phyloP scores from a whole-genome alignment of 2,113 vertebrate genomes.

The Furnarius figulus region DNA sequence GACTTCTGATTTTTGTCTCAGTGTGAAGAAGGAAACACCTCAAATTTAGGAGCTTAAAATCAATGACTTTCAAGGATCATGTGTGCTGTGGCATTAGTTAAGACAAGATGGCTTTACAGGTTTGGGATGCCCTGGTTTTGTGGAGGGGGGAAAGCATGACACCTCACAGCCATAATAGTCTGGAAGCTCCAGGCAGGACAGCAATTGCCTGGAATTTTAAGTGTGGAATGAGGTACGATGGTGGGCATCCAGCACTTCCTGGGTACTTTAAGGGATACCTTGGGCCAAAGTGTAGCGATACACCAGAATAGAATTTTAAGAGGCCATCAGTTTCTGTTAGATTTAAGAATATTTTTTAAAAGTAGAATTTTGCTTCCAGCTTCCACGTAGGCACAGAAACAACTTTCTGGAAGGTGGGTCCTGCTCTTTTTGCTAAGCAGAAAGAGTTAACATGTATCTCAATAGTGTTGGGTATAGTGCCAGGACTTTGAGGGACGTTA shows the following conservation, averaged over 20 bases:
- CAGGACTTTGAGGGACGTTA: background rate
- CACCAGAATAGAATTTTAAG: background rate
- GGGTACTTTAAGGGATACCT: accelerated
- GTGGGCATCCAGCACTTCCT: background rate
- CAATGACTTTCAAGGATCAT: accelerated
- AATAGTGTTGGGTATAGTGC: accelerated
- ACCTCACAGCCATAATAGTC: background rate
- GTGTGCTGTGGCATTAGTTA: background rate
- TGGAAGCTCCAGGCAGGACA: background rate
- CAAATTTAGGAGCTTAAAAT: background rate
- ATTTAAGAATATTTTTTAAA: background rate
- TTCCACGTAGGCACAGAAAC: background rate
- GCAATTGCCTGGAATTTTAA: background rate
- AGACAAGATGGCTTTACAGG: background rate
- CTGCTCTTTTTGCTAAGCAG: background rate
- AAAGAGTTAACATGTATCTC: background rate
- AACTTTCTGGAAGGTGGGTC: background rate
- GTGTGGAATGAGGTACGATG: background rate
- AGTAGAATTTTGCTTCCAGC: background rate
- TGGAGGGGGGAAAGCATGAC: background rate
- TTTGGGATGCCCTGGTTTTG: background rate
- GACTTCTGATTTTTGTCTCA: background rate
- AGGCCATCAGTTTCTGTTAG: background rate
- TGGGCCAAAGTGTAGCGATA: background rate
- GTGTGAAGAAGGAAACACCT: background rate